Conservation (phyloP, 2,888 invertebrate species). For the Malthinus seriepunctatus region DNA sequence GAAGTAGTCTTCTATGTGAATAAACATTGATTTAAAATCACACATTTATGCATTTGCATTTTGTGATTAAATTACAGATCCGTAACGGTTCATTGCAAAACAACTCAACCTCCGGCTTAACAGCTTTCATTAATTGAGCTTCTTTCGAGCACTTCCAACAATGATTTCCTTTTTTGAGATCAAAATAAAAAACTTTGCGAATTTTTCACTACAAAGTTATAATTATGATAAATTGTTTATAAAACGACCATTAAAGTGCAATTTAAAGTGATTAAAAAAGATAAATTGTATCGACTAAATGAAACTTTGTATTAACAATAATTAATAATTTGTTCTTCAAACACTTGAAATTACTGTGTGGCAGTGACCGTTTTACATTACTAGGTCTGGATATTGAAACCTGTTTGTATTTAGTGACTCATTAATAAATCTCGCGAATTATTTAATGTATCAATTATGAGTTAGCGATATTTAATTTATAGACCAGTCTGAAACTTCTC, state of each 20-base stretch:
- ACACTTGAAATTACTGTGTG: constrained; percentile 23
- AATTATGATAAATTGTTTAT: background rate
- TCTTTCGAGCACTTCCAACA: too few species aligned
- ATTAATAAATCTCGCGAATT: background rate
- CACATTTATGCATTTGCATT: too few species aligned
- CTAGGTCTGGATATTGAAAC: constrained; percentile 20
- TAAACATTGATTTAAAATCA: too few species aligned
- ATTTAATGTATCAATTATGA: constrained; percentile 6
- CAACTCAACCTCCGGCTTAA: too few species aligned
- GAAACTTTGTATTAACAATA: background rate
- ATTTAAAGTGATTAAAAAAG: background rate
- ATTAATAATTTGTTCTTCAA: constrained; percentile 6
- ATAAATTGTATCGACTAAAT: background rate
- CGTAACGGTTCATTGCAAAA: too few species aligned
- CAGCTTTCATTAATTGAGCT: too few species aligned
- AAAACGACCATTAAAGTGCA: background rate
- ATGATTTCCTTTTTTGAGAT: too few species aligned
- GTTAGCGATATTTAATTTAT: background rate
- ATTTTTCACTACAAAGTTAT: too few species aligned
- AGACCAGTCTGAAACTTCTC: too few species aligned
- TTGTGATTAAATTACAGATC: too few species aligned
- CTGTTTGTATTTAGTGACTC: constrained; percentile 18
- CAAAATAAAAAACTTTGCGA: too few species aligned
- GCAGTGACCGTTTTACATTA: constrained; percentile 25
- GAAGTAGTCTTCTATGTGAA: too few species aligned